A percentile compares a stretch with the other conserved stretches of the same genome.
Conservation (phyloP, 2,888 invertebrate genomes). For the Chrysotoxum bicinctum region DNA sequence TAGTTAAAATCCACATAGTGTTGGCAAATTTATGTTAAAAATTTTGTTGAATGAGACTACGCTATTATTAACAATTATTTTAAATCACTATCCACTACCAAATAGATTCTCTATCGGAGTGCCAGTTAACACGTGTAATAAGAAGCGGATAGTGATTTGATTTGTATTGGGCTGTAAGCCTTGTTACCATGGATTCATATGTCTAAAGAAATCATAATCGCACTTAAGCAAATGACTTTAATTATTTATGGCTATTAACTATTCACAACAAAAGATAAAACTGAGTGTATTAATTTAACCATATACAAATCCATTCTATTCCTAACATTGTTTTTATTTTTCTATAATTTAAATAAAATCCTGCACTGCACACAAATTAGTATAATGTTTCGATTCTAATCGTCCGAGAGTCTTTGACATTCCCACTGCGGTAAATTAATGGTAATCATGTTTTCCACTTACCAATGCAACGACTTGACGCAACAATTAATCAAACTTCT, state of each 20-base stretch:
- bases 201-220: background rate
- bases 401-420: conserved; percentile 30
- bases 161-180: no score
- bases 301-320: background rate
- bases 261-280: conserved; percentile 10
- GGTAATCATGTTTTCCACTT: conserved; percentile 29
- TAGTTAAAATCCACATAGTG: no score
- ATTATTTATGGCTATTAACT: background rate
- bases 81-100: no score
- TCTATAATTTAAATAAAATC: conserved; percentile 9
- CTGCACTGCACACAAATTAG: conserved; percentile 25
- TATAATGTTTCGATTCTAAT: conserved; percentile 52
- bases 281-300: background rate
- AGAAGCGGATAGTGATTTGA: no score
- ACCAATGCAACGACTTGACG: conserved; percentile 2
- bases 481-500: conserved; percentile 61
- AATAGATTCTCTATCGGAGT: no score
- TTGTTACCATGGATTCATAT: no score
- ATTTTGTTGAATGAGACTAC: no score
- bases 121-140: no score
- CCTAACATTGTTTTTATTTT: background rate
- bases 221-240: background rate
- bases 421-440: conserved; percentile 47
- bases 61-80: no score
- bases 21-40: no score